These are phyloP conservation scores for Coelogynopora nodosa DNA, from an alignment of 2,888 invertebrate species.

Conservation along the genomic window DNA sequence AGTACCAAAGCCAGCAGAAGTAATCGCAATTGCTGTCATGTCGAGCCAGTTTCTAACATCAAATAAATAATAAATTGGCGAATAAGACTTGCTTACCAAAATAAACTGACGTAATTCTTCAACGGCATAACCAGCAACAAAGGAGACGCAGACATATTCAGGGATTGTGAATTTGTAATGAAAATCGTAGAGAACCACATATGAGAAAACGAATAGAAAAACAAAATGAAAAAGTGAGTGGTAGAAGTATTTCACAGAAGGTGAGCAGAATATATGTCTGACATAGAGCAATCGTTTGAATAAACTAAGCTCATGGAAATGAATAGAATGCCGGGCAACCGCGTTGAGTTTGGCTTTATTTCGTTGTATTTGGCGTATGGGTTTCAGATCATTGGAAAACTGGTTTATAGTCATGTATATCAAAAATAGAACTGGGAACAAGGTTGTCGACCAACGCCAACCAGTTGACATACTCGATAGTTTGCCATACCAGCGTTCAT, in stretches of 20 bases:
- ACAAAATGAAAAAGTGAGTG: slow-evolving; percentile 36
- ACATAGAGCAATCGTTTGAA: background rate
- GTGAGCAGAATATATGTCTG: background rate
- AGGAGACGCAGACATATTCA: slow-evolving; percentile 32
- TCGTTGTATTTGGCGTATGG: background rate
- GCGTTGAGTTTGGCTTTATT: background rate
- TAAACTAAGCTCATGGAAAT: too few relatives aligned
- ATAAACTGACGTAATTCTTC: slow-evolving; percentile 38
- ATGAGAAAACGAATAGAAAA: slow-evolving; percentile 35
- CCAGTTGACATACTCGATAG: background rate
- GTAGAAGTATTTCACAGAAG: slow-evolving; percentile 33
- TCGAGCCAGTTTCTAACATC: slow-evolving; percentile 40
- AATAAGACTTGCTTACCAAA: background rate
- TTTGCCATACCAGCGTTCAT: slow-evolving; percentile 11
- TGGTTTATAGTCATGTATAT: background rate
- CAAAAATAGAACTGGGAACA: background rate
- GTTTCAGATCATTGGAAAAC: too few relatives aligned
- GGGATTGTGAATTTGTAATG: background rate
- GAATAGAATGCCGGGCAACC: too few relatives aligned
- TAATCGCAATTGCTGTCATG: background rate
- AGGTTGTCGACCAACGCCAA: background rate
- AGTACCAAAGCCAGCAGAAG: slow-evolving; percentile 8
- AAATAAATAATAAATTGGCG: background rate
- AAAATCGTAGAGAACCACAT: slow-evolving; percentile 34
- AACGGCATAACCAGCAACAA: slow-evolving; percentile 38